phyloP scores from a whole-genome alignment of 2,113 vertebrate genomes.

The Nansenia antarctica region DNA sequence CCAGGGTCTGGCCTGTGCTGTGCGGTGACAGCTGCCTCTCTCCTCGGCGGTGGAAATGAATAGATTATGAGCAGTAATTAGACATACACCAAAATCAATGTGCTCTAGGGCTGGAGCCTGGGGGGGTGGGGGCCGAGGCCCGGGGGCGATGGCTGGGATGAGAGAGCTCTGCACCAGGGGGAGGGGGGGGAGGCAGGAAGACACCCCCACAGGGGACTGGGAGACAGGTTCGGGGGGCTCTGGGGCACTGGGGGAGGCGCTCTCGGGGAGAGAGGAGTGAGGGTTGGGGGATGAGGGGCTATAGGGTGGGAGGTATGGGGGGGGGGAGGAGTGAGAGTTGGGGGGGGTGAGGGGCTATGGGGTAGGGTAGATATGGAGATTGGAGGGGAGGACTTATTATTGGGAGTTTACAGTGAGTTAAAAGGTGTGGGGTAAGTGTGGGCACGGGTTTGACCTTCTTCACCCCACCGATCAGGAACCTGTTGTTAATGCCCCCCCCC shows the following conservation, averaged over 20 bases:
- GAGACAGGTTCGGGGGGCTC: neutral
- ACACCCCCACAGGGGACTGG: conserved; percentile 20
- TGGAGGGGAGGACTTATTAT: no score
- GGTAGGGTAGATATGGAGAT: neutral
- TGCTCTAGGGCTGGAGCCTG: conserved; percentile 90
- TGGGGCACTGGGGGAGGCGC: neutral
- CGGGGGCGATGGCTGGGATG: conserved; percentile 14
- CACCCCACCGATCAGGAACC: no score
- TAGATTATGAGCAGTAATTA: conserved; percentile 99
- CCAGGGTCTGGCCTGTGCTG: no score
- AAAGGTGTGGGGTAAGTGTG: no score
- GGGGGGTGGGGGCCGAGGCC: conserved; percentile 82
- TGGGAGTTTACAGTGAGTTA: no score
- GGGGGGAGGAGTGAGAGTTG: neutral
- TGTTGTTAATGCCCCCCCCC: no score
- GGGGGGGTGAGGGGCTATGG: neutral
- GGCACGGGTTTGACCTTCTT: no score
- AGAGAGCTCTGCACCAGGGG: conserved; percentile 3
- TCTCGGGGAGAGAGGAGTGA: neutral
- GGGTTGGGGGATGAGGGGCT: neutral
- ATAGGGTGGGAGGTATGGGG: neutral
- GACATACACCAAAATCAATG: conserved; percentile 99
- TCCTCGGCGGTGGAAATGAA: conserved; percentile 98
- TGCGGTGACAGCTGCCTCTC: no score
- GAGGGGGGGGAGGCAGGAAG: conserved; percentile 47